Evolutionary conservation across 2,113 vertebrate genomes (phyloP).

Genomic region (Podarcis muralis): DNA sequence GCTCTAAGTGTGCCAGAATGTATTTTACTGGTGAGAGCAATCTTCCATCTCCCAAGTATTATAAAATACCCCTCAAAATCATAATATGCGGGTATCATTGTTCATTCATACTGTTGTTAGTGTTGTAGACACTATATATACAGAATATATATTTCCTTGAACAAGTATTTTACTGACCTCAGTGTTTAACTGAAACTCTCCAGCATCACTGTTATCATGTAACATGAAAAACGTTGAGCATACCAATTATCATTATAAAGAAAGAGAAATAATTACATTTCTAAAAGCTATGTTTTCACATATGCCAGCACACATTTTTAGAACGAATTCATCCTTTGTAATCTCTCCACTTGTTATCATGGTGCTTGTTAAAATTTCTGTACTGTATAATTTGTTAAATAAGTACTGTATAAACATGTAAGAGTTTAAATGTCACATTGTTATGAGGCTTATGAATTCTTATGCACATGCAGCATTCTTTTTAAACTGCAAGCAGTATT

Average conservation of each 20-base stretch:
- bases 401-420: constrained; percentile 2
- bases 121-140: not conserved
- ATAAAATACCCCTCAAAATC: not conserved
- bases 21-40: not conserved
- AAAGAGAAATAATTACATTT: not conserved
- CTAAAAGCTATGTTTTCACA: not conserved
- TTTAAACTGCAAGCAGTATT: not conserved
- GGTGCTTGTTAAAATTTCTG: constrained; percentile 7
- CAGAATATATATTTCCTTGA: not conserved
- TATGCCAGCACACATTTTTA: not conserved
- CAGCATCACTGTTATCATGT: not conserved
- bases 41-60: not conserved
- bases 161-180: not conserved
- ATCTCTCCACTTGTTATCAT: not conserved
- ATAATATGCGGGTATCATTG: not conserved
- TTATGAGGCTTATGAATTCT: not conserved
- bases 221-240: not conserved
- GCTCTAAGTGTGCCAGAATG: not conserved
- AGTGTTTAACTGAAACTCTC: not conserved
- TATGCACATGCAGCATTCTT: not conserved
- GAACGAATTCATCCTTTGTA: not conserved
- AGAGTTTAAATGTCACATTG: constrained; percentile 2
- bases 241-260: not conserved
- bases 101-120: not conserved
- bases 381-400: constrained; percentile 30